These are phyloP conservation scores for Scartelaos histophorus DNA, from an alignment of 2,113 vertebrate species.

Conservation along the genomic window DNA sequence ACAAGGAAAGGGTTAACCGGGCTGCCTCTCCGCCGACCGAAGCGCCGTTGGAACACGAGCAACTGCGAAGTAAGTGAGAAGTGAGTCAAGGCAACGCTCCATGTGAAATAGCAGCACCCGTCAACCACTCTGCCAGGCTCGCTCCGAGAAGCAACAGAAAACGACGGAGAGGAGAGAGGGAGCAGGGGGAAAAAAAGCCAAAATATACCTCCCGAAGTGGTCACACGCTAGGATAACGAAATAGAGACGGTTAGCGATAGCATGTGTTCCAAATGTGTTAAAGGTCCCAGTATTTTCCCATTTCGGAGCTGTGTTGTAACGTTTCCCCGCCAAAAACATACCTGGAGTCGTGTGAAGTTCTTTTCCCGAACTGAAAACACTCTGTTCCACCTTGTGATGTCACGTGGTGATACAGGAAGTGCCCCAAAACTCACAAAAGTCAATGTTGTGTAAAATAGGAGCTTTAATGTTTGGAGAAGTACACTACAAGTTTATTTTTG, in stretches of 20 bases:
- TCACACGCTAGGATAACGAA: neutral
- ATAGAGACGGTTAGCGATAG: neutral
- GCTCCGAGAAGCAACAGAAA: neutral
- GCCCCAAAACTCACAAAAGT: too few relatives aligned
- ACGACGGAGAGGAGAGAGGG: neutral
- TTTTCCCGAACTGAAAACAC: too few relatives aligned
- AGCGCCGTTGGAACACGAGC: neutral
- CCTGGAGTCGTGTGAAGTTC: too few relatives aligned
- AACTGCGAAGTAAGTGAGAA: constrained; percentile 7
- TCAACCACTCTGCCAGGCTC: neutral
- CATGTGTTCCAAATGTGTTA: neutral
- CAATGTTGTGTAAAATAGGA: too few relatives aligned
- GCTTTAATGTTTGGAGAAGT: too few relatives aligned
- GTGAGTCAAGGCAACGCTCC: constrained; percentile 3
- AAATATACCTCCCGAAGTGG: neutral
- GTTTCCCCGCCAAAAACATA: too few relatives aligned
- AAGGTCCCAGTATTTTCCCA: too few relatives aligned
- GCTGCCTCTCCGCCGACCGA: neutral
- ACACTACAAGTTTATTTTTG: too few relatives aligned
- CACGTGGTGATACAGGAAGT: too few relatives aligned
- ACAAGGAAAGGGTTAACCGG: neutral
- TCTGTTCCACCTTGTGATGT: too few relatives aligned
- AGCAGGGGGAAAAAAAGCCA: neutral
- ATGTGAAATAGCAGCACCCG: neutral
- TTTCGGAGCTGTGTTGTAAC: too few relatives aligned